Evolutionary conservation across 2,113 vertebrate genomes (phyloP).

Genomic region (Hypomesus transpacificus): DNA sequence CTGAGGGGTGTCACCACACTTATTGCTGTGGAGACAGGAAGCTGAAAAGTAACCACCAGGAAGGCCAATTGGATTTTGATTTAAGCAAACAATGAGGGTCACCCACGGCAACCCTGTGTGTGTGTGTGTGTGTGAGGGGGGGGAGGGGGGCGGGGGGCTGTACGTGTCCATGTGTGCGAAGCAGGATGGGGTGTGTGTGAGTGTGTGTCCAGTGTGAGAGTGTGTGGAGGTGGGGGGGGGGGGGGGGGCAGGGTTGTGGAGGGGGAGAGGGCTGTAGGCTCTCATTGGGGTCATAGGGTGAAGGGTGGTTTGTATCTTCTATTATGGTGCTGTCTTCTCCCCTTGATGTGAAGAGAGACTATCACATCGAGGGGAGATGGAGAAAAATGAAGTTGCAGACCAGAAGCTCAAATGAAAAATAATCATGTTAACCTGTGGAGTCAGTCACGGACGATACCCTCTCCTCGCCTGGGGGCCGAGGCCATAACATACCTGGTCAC

Average conservation of each 20-base stretch:
- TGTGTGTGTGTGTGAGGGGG: neutral
- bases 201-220: too few species aligned
- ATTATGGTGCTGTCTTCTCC: conserved; percentile 45
- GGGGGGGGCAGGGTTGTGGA: neutral
- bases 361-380: conserved; percentile 28
- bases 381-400: conserved; percentile 26
- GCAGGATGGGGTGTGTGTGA: too few species aligned
- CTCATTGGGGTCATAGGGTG: conserved; percentile 39
- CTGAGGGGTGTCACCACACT: conserved; percentile 46
- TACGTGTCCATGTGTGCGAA: neutral
- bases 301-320: conserved; percentile 46
- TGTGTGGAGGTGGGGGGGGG: neutral
- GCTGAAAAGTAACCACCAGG: conserved; percentile 36
- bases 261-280: conserved; percentile 19
- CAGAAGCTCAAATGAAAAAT: conserved; percentile 39
- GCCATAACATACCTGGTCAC: neutral
- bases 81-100: conserved; percentile 62
- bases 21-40: conserved; percentile 48
- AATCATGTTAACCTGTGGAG: conserved; percentile 33
- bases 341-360: conserved; percentile 29
- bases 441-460: conserved; percentile 19
- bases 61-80: conserved; percentile 66
- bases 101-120: conserved; percentile 25
- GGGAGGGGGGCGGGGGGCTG: conserved; percentile 7
- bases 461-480: neutral